These are phyloP conservation scores for Lysiphlebus fabarum DNA, from an alignment of 1,140 invertebrate genomes.

Conservation along the genomic window DNA sequence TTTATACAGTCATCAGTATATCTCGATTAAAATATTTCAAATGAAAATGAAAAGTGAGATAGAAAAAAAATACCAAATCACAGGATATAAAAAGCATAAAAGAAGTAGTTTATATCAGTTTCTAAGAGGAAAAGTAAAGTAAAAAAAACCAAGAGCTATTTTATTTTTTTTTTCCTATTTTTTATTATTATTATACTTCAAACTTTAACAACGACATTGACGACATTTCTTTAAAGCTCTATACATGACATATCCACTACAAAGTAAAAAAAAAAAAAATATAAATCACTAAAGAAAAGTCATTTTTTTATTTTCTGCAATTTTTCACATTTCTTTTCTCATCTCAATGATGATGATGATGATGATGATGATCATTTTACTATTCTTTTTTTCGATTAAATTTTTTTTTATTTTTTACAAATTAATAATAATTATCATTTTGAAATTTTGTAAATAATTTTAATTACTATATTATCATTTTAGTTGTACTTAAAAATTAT, in stretches of 20 bases:
- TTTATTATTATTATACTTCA: conserved; percentile 23
- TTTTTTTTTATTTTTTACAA: no score
- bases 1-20: conserved; percentile 11
- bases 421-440: no score
- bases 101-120: conserved; percentile 4
- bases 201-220: conserved; percentile 16
- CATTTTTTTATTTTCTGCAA: conserved; percentile 10
- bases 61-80: conserved; percentile 3
- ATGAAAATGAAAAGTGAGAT: neutral
- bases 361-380: no score
- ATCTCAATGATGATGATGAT: no score
- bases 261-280: neutral
- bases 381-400: no score
- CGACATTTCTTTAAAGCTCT: conserved; percentile 22
- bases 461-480: no score
- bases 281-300: conserved; percentile 10
- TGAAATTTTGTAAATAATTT: no score
- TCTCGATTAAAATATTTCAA: neutral
- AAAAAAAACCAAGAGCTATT: conserved; percentile 19
- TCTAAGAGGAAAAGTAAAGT: conserved; percentile 4
- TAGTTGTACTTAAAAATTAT: no score
- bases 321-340: conserved; percentile 17
- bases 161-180: conserved; percentile 22
- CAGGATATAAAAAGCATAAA: conserved; percentile 5
- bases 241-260: conserved; percentile 3